These are phyloP conservation scores for Bursaphelenchus mucronatus DNA, from an alignment of 1,140 invertebrate genomes.

Conservation along the genomic window DNA sequence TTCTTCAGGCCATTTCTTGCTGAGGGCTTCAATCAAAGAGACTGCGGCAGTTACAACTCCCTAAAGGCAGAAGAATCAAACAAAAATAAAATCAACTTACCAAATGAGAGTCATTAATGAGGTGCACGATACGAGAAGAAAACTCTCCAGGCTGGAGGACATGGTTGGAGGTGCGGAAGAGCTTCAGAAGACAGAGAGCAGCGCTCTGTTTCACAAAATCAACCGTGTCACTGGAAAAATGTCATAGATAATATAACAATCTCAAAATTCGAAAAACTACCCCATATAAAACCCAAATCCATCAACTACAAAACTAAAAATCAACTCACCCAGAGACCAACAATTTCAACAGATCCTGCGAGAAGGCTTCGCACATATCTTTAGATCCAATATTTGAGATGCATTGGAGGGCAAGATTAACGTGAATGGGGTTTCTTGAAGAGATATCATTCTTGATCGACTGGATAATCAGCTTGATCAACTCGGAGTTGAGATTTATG, in stretches of 20 bases:
- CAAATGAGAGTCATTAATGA: slow-evolving; percentile 98
- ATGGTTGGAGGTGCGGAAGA: slow-evolving; percentile 84
- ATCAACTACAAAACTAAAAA: slow-evolving; percentile 28
- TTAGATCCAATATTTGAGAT: slow-evolving; percentile 98
- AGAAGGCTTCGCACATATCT: slow-evolving; percentile 99
- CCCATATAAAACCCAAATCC: not conserved
- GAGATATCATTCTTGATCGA: slow-evolving; percentile 97
- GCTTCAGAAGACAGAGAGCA: slow-evolving; percentile 84
- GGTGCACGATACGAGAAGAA: slow-evolving; percentile 95
- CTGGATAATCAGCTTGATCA: slow-evolving; percentile 98
- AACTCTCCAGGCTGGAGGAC: slow-evolving; percentile 95
- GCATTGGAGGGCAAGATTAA: slow-evolving; percentile 97
- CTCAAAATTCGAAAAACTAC: slow-evolving; percentile 18
- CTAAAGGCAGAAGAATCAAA: slow-evolving; percentile 26
- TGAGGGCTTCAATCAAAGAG: slow-evolving; percentile 92
- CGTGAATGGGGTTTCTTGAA: slow-evolving; percentile 93
- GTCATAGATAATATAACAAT: not conserved
- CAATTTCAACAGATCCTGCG: slow-evolving; percentile 92
- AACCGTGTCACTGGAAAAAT: slow-evolving; percentile 81
- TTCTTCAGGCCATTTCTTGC: slow-evolving; percentile 96
- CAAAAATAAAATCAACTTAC: slow-evolving; percentile 51
- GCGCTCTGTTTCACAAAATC: slow-evolving; percentile 99
- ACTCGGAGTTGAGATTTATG: slow-evolving; percentile 96
- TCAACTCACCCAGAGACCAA: slow-evolving; percentile 83
- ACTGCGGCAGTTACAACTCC: slow-evolving; percentile 92